Conservation (phyloP, 2,888 invertebrate genomes). For the Eulithis prunata region DNA sequence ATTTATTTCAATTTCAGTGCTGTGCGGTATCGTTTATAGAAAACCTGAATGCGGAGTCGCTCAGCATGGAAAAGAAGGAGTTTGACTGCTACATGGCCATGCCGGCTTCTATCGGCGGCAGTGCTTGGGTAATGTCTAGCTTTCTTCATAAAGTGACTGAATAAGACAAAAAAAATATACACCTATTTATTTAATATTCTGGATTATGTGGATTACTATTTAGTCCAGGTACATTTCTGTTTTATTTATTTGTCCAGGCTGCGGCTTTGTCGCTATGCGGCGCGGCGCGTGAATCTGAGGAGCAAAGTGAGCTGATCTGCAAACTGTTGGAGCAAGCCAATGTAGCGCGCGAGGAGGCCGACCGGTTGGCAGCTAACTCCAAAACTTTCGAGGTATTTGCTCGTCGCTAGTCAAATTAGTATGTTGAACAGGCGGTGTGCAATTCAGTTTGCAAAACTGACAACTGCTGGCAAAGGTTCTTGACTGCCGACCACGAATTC, state of each 20-base stretch:
- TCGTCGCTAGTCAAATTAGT: too few species aligned
- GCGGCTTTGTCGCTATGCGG: conserved; percentile 93
- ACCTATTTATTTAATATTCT: too few species aligned
- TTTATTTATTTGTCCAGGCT: conserved; percentile 54
- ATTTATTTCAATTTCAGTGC: conserved; percentile 86
- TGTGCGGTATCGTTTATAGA: conserved; percentile 99
- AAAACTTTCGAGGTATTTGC: conserved; percentile 69
- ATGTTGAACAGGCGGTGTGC: too few species aligned
- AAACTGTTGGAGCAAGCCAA: conserved; percentile 87
- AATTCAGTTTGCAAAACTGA: too few species aligned
- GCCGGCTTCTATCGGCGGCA: conserved; percentile 93
- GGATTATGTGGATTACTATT: too few species aligned
- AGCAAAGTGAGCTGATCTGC: conserved; percentile 89
- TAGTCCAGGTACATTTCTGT: too few species aligned
- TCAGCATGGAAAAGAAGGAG: conserved; percentile 95
- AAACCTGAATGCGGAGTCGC: conserved; percentile 95
- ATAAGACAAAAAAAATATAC: too few species aligned
- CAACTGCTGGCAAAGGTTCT: too few species aligned
- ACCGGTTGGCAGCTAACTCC: conserved; percentile 88
- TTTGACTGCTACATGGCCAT: conserved; percentile 93
- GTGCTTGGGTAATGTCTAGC: conserved; percentile 86
- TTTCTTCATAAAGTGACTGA: neutral
- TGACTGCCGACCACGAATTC: too few species aligned
- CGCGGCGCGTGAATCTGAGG: conserved; percentile 92
- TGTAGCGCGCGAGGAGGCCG: conserved; percentile 86